Evolutionary conservation across 2,113 vertebrate species (phyloP).

Genomic region (Mormyrus iriodes): DNA sequence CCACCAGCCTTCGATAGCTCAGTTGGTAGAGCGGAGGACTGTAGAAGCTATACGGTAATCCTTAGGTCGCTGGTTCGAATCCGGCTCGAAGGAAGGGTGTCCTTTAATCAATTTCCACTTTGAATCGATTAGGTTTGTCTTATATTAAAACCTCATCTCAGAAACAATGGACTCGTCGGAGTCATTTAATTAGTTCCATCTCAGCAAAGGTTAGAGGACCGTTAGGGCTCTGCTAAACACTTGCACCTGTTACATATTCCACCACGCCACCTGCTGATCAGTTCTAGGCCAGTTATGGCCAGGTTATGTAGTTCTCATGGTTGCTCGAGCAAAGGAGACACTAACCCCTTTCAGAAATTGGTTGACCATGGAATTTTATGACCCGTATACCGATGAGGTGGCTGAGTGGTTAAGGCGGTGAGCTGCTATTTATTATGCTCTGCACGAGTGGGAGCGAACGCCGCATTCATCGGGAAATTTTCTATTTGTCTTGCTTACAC

Average conservation of each 20-base stretch:
- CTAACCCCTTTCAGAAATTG: neutral
- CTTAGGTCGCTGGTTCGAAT: constrained; percentile 93
- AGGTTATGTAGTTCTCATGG: neutral
- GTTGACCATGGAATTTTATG: neutral
- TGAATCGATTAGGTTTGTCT: neutral
- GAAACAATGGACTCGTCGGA: neutral
- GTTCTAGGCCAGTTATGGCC: neutral
- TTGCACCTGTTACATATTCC: neutral
- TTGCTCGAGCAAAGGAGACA: neutral
- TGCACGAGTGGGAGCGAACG: neutral
- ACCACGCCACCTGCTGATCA: neutral
- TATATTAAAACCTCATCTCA: neutral
- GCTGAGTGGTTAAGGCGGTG: neutral
- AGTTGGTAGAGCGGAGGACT: constrained; percentile 64
- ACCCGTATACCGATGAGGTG: no score
- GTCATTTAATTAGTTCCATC: neutral
- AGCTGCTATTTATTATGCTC: neutral
- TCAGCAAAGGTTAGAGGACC: neutral
- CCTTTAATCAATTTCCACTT: neutral
- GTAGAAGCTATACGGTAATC: constrained; percentile 45
- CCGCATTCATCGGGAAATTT: neutral
- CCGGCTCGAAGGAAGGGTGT: constrained; percentile 65
- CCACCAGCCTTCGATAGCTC: constrained; percentile 58
- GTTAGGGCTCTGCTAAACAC: neutral
- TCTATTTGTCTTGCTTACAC: neutral